phyloP scores from a whole-genome alignment of 1,140 invertebrate species.

The Pseudomyrmex concolor region DNA sequence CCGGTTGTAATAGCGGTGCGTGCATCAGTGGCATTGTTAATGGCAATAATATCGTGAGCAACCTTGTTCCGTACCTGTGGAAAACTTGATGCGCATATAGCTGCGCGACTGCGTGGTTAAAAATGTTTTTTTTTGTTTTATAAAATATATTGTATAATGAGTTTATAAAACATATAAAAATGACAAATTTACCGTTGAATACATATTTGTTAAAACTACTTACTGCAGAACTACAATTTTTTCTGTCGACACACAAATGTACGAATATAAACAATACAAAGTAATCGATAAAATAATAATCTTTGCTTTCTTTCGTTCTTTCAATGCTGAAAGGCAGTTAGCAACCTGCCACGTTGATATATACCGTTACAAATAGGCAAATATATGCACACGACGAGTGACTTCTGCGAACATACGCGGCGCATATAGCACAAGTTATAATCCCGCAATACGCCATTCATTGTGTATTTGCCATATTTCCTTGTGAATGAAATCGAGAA shows the following conservation, averaged over 20 bases:
- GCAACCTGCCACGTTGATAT: not conserved
- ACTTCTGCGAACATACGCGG: not conserved
- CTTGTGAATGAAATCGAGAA: slow-evolving; percentile 17
- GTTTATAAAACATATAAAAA: no score
- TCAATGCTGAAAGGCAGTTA: not conserved
- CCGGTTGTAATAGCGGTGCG: slow-evolving; percentile 9
- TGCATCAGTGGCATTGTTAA: slow-evolving; percentile 49
- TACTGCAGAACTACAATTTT: no score
- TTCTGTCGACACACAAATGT: no score
- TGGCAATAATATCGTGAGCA: slow-evolving; percentile 25
- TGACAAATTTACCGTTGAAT: no score
- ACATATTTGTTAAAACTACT: no score
- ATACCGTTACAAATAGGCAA: slow-evolving; percentile 42
- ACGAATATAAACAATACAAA: no score
- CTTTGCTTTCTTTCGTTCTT: not conserved
- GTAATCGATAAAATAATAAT: not conserved
- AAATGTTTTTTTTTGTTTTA: no score
- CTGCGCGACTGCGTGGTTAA: not conserved
- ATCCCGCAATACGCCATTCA: not conserved
- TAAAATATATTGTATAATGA: no score
- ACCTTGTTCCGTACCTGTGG: slow-evolving; percentile 27
- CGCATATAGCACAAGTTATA: not conserved
- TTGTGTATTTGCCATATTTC: not conserved
- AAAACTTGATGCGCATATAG: slow-evolving; percentile 24
- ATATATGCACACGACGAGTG: slow-evolving; percentile 12